Base-by-base conservation (phyloP, 2,113 vertebrate genomes). In the Peromyscus polionotus region DNA sequence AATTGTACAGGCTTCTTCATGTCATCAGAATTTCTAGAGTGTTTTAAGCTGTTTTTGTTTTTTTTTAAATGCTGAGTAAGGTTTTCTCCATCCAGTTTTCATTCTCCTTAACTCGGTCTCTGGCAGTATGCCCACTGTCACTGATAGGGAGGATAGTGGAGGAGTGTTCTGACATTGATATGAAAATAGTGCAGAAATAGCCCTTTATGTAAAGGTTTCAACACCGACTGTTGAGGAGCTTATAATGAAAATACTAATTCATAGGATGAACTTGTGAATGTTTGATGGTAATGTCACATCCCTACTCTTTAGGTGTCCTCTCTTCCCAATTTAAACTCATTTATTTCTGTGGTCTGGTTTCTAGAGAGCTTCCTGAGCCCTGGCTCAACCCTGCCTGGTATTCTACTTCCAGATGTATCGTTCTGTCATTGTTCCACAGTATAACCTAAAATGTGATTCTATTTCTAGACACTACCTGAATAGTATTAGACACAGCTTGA, bases 321-420 rank as follows among this genome's bases (percentile, higher is more conserved):
- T 22, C 28, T 39, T 6, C 36, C 31, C 36, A 16, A 5, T 89
- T 84, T 93, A 89, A 68, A 68, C 54, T 6, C 7, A 19, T 75
- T 89, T 86, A 61, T 84, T 95, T 79, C 63, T 87, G 1, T 61
- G 45, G 85, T 80, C 24, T 17, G 39, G 42, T 88, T 96, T 96
- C 51, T 93, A 75, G 75, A 24, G 31, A 81, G 22, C 33, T 65
- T 85, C 11, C 20, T 3, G 1, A 75, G 51, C 42, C 67, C 9
- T 84, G 84, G 68, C 28, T n/a, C 76, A 79, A 1, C 31, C 28
- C 42, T 86, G n/a, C 70, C 42, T 33, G 26, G 4, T 63, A 57
- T 84, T 95, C 92, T 42, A 91, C 48, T 84, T 88, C 54, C 51
- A 91, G 81, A 26, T 51, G 51, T 33, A 45, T 42, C 72, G 5